Percentiles rank a stretch among this genome's conserved stretches.
phyloP scores from a whole-genome alignment of 2,797 vertebrate genomes.

The Mus caroli region DNA sequence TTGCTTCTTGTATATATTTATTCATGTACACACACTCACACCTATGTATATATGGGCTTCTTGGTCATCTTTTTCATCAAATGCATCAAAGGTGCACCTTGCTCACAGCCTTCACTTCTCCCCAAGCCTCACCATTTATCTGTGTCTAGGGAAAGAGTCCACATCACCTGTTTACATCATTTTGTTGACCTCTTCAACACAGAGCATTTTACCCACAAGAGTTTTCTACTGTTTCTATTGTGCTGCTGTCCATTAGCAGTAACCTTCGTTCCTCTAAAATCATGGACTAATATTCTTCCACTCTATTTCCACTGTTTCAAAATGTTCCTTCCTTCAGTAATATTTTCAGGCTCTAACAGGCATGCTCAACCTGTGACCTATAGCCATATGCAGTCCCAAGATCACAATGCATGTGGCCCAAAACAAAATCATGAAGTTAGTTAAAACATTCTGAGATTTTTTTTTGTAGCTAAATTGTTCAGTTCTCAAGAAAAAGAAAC shows the following conservation, averaged over 20 bases:
- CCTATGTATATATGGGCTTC: neutral
- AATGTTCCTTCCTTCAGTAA: neutral
- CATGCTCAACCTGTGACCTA: neutral
- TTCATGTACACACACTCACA: neutral
- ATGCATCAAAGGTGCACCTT: neutral
- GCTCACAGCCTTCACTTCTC: neutral
- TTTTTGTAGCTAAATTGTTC: neutral
- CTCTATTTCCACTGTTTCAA: neutral
- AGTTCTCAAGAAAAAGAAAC: neutral
- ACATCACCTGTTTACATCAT: neutral
- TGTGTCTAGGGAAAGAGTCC: neutral
- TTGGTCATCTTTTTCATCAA: neutral
- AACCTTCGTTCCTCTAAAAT: neutral
- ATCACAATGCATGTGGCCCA: neutral
- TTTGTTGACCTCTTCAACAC: neutral
- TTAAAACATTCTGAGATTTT: neutral
- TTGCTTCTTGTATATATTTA: neutral
- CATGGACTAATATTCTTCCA: neutral
- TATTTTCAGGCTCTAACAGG: neutral
- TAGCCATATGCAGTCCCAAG: neutral
- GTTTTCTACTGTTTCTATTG: neutral
- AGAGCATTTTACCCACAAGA: neutral
- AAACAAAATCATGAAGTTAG: neutral
- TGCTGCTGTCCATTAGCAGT: neutral
- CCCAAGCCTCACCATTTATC: neutral